Base-by-base conservation (phyloP, 2,888 invertebrate genomes). In the Dynastes grantii region DNA sequence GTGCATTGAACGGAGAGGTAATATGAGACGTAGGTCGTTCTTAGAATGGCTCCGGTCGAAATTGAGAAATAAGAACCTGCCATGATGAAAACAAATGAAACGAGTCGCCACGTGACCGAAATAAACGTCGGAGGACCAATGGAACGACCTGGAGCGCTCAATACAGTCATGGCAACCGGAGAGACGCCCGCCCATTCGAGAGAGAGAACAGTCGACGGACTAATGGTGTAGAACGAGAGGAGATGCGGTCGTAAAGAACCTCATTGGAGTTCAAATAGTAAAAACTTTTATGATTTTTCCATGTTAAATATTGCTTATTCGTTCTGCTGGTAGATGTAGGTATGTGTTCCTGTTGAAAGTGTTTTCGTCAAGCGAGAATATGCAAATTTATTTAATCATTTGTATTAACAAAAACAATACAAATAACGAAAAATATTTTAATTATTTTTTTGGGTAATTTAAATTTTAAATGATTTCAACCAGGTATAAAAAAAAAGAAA, bases 211-310 rank as follows among this genome's bases (percentile, higher is more conserved):
- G 81, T 78, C 45, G 13, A 65, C n/a, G 51, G 32, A 27, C 65
- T 6, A 70, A 78, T 29, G 49, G 63, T 49, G 68, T 63, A 75
- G 77, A 81, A 77, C 29, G 78, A 80, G 77, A 78, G 22, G 49
- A 37, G 63, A 78, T n/a, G 81, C 77, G 77, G 77, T 85, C 85
- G 84, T 87, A 87, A 87, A 87, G 82, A 83, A 83, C 84, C 85
- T 85, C 86, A 89, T 89, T 89, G 89, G 89, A 88, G 85, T 86
- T 85, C 86, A 87, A 88, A 89, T 87, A 88, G 87, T 89, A 88
- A 89, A 84, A 89, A 87, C 82, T 88, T 88, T 88, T 89, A 88
- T 84, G 87, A 87, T 87, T 88, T 85, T 86, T 86, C 87, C 85
- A 84, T 85, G 85, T 85, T 86, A 85, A 87, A 87, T 86, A 86